phyloP scores from a whole-genome alignment of 2,113 vertebrate species.

The Dolichallabes microphthalmus region DNA sequence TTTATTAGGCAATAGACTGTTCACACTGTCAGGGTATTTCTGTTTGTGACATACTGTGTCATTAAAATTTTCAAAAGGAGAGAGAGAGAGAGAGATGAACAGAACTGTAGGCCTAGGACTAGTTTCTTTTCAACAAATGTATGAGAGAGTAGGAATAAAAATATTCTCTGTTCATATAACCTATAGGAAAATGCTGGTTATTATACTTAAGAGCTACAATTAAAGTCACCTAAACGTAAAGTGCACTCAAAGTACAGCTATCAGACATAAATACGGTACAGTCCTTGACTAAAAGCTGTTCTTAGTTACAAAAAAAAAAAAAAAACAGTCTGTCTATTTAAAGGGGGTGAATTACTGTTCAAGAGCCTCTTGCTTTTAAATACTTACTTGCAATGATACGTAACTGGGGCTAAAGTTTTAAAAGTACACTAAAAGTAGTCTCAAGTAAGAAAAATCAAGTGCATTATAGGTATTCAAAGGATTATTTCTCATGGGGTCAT shows the following conservation, averaged over 20 bases:
- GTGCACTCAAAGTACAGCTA: neutral
- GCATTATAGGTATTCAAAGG: neutral
- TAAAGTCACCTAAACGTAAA: neutral
- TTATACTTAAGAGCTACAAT: neutral
- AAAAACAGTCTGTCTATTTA: neutral
- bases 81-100: neutral
- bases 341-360: neutral
- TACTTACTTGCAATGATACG: neutral
- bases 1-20: neutral
- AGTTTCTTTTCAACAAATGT: neutral
- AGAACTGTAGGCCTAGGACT: neutral
- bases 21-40: neutral
- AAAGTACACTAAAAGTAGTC: neutral
- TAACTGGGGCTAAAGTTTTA: neutral
- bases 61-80: no score
- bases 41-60: neutral
- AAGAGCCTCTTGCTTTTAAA: neutral
- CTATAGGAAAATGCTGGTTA: neutral
- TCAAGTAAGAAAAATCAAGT: neutral
- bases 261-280: neutral
- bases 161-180: neutral
- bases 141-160: neutral
- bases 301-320: neutral
- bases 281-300: neutral
- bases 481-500: neutral